Base-by-base conservation (phyloP, 2,113 vertebrate species). In the Catharus fuscescens region DNA sequence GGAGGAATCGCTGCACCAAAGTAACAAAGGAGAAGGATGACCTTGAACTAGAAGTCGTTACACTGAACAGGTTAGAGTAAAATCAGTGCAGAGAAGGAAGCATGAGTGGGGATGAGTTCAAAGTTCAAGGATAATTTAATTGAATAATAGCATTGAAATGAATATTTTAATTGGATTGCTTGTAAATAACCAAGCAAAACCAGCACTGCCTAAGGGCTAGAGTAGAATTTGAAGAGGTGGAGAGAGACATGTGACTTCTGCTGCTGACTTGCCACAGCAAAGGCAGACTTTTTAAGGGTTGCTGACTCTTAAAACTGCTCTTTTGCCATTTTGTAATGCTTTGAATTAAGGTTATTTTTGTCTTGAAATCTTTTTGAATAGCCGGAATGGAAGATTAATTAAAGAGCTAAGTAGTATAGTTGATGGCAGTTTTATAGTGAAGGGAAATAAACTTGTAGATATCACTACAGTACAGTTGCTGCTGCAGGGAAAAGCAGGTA, bases 11-110 rank as follows among this genome's bases (percentile, higher is more conserved):
- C 28, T 98, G 98, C 76, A 97, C 97, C 87, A 97, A 98, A 92
- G 98, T 98, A 76, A 73, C 97, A 29, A 99, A 99, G 88, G 98
- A 99, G 31, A 99, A 98, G 83, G 98, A 93, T 38, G 98, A 98
- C 71, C 96, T 99, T 3, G 98, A 99, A 92, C 69, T 98, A 32
- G 99, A 99, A 89, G 90, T 98, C 5, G 97, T 98, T 6, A 78
- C 98, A 25, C 90, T 99, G 74, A 99, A 98, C 59, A 99, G 98
- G 99, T 99, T 97, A 67, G 77, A 65, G 71, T 57, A 95, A 92
- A 69, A 64, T 28, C 19, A 38, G 38, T 42, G 20, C 59, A 64
- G 78, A 78, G 64, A 54, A 88, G 64, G 28, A 65, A 17, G 13
- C 24, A 4, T 20, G 48, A 67, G 32, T 42, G 40, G 18, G 8